Evolutionary conservation across 2,888 invertebrate species (phyloP).

Genomic region (Coecobrya sp.): DNA sequence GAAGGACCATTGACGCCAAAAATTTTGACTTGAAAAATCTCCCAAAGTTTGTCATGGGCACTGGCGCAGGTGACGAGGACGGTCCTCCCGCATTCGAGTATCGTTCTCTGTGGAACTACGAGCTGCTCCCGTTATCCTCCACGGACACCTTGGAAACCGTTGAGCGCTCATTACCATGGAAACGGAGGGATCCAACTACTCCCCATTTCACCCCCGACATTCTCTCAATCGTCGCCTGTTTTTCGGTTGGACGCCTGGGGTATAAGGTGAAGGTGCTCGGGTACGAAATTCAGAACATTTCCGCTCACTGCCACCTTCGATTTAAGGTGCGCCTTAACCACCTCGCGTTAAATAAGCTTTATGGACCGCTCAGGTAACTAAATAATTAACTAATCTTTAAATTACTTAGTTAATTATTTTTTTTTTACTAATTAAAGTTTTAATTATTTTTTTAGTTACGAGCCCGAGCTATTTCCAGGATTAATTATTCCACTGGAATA

Average conservation of each 20-base stretch:
- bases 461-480: slow-evolving; percentile 90
- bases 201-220: slow-evolving; percentile 67
- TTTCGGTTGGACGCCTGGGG: slow-evolving; percentile 89
- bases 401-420: no score
- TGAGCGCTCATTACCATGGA: slow-evolving; percentile 54
- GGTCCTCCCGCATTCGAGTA: slow-evolving; percentile 67
- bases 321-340: slow-evolving; percentile 90
- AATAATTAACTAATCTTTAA: background rate
- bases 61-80: slow-evolving; percentile 35
- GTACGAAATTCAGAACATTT: slow-evolving; percentile 90
- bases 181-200: background rate
- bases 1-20: background rate
- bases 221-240: slow-evolving; percentile 89
- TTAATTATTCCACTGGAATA: slow-evolving; percentile 90
- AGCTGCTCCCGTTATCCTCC: background rate
- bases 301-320: slow-evolving; percentile 90
- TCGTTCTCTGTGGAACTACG: slow-evolving; percentile 67
- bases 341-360: slow-evolving; percentile 87
- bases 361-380: slow-evolving; percentile 58
- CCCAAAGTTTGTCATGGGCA: slow-evolving; percentile 65
- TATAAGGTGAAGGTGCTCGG: slow-evolving; percentile 88
- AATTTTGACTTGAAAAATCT: slow-evolving; percentile 37
- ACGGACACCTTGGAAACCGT: background rate
- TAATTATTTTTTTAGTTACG: no score
- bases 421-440: no score